Percentiles rank a stretch among this genome's conserved stretches.
These are phyloP conservation scores for Microtus montanus DNA, from an alignment of 2,113 vertebrate genomes.

Conservation along the genomic window DNA sequence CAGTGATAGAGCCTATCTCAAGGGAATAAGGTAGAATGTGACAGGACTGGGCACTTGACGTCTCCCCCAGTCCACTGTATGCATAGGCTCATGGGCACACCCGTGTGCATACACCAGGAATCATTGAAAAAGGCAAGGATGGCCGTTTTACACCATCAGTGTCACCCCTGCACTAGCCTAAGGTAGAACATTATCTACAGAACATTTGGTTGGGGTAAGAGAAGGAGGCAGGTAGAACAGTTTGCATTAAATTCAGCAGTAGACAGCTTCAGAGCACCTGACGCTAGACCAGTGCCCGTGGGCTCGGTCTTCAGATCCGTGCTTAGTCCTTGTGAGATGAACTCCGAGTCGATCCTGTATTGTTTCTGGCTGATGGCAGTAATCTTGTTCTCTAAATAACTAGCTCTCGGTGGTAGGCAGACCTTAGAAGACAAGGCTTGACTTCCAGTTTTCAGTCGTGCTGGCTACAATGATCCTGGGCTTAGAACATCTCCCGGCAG, in stretches of 20 bases:
- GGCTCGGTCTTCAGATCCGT: background rate
- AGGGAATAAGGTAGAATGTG: background rate
- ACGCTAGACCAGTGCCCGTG: background rate
- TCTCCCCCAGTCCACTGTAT: too few relatives aligned
- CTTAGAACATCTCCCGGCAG: background rate
- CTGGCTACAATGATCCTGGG: background rate
- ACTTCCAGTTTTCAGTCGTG: background rate
- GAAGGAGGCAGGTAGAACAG: background rate
- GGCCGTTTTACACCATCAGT: background rate
- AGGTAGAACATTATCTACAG: background rate
- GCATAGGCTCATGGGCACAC: background rate
- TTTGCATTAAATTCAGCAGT: background rate
- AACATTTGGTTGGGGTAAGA: background rate
- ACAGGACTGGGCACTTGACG: too few relatives aligned
- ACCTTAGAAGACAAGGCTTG: background rate
- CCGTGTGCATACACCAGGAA: background rate
- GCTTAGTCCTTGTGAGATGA: background rate
- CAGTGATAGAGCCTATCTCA: background rate
- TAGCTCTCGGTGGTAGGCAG: background rate
- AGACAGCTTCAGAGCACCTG: background rate
- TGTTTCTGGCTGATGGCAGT: background rate
- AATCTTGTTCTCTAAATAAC: background rate
- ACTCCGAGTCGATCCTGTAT: background rate
- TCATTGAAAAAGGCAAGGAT: background rate
- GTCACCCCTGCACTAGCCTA: background rate